Percentiles rank a stretch among this genome's conserved stretches.
Evolutionary conservation across 1,140 invertebrate genomes (phyloP).

Genomic region (Lordiphosa clarofinis): DNA sequence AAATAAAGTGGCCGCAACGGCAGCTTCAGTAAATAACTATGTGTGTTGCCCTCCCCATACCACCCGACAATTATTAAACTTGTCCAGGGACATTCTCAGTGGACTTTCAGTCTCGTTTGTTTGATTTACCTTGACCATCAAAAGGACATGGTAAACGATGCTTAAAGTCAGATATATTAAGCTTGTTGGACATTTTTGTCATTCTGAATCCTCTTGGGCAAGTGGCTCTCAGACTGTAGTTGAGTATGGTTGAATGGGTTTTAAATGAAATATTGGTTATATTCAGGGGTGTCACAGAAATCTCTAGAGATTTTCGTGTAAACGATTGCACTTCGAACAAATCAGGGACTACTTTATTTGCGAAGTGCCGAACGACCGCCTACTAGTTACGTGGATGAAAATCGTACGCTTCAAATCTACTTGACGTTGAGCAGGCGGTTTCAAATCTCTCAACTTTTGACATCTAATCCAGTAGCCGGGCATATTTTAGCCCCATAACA

Average conservation of each 20-base stretch:
- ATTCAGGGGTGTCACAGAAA: no score
- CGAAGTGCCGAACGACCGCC: no score
- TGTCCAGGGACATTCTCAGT: slow-evolving; percentile 16
- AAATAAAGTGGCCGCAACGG: slow-evolving; percentile 21
- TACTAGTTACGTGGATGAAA: no score
- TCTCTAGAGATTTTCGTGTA: no score
- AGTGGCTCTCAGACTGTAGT: slow-evolving; percentile 1
- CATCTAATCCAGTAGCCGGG: no score
- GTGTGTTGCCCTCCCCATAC: neutral
- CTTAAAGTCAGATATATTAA: slow-evolving; percentile 24
- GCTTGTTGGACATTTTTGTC: neutral
- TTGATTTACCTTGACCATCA: slow-evolving; percentile 40
- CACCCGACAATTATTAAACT: slow-evolving; percentile 10
- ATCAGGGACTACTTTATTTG: no score
- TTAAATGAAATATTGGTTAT: no score
- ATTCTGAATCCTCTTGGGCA: neutral
- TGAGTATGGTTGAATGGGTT: neutral
- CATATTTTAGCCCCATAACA: no score
- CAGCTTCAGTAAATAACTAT: slow-evolving; percentile 23
- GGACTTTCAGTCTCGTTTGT: slow-evolving; percentile 14
- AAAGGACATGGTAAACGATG: slow-evolving; percentile 45
- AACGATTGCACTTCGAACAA: no score
- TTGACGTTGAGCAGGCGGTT: no score
- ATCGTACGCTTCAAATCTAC: no score
- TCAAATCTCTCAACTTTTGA: no score